Percentiles rank a stretch among this genome's conserved stretches.
These are phyloP conservation scores for Bettongia penicillata DNA, from an alignment of 2,113 vertebrate species.

Conservation along the genomic window DNA sequence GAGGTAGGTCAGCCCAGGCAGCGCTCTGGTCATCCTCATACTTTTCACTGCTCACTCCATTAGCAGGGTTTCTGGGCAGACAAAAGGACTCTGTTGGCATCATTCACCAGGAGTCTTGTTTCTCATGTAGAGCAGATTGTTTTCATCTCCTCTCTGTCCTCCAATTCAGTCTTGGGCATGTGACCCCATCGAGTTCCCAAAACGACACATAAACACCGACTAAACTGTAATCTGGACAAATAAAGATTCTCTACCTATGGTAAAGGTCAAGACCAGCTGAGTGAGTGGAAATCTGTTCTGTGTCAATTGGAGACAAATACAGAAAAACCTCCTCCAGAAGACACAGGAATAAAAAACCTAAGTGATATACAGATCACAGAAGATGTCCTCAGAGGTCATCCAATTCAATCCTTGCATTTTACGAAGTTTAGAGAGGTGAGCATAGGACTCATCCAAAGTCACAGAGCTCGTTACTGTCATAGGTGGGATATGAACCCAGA, in stretches of 20 bases:
- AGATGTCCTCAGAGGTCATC: too few species aligned
- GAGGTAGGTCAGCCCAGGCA: slow-evolving; percentile 51
- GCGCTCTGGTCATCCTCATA: not conserved
- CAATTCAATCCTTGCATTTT: too few species aligned
- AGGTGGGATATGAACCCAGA: not conserved
- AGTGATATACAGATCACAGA: too few species aligned
- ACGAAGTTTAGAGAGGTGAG: not conserved
- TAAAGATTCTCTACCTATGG: not conserved
- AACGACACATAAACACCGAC: not conserved
- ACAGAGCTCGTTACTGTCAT: not conserved
- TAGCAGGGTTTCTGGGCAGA: slow-evolving; percentile 55
- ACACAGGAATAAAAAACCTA: fast-evolving
- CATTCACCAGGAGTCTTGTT: not conserved
- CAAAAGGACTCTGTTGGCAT: slow-evolving; percentile 67
- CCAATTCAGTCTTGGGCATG: not conserved
- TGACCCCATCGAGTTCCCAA: not conserved
- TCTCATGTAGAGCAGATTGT: not conserved
- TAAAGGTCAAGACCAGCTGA: not conserved
- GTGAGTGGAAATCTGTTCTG: not conserved
- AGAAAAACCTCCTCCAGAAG: not conserved
- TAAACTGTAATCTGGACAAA: not conserved
- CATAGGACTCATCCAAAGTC: not conserved
- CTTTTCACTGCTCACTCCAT: slow-evolving; percentile 6
- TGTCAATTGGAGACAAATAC: not conserved
- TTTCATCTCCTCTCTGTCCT: not conserved